phyloP scores from a whole-genome alignment of 2,797 vertebrate species.

The Columba guinea region DNA sequence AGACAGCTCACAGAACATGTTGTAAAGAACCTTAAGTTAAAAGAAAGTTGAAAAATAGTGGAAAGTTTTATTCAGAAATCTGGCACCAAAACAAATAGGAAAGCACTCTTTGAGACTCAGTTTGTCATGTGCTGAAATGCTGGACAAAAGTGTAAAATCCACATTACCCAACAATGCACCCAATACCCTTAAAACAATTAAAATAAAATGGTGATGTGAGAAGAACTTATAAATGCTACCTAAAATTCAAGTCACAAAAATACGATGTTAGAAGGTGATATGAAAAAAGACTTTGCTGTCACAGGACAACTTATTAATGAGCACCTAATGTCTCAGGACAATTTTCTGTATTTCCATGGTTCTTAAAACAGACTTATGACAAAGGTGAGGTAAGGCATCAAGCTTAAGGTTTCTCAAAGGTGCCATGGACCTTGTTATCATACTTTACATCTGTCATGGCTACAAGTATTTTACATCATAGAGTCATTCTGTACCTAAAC shows the following conservation, averaged over 20 bases:
- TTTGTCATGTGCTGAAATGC: neutral
- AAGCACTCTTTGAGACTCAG: neutral
- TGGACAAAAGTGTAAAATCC: neutral
- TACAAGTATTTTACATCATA: neutral
- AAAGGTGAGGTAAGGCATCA: neutral
- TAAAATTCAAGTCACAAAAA: neutral
- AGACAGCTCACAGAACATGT: neutral
- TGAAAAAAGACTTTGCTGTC: neutral
- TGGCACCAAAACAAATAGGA: neutral
- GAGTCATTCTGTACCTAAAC: neutral
- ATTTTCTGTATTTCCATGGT: neutral
- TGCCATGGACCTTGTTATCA: neutral
- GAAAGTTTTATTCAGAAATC: neutral
- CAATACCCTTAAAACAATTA: fast-evolving
- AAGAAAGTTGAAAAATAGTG: neutral
- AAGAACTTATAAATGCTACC: neutral
- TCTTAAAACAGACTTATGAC: neutral
- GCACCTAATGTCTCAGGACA: neutral
- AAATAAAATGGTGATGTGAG: neutral
- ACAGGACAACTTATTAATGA: neutral
- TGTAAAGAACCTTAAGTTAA: neutral
- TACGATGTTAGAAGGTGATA: neutral
- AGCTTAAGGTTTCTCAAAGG: neutral
- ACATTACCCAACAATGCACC: neutral
- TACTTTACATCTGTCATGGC: neutral